A percentile compares a stretch with the other conserved stretches of the same genome.
These are phyloP conservation scores for Megaceryle maxima DNA, from an alignment of 2,113 vertebrate species.

Conservation along the genomic window DNA sequence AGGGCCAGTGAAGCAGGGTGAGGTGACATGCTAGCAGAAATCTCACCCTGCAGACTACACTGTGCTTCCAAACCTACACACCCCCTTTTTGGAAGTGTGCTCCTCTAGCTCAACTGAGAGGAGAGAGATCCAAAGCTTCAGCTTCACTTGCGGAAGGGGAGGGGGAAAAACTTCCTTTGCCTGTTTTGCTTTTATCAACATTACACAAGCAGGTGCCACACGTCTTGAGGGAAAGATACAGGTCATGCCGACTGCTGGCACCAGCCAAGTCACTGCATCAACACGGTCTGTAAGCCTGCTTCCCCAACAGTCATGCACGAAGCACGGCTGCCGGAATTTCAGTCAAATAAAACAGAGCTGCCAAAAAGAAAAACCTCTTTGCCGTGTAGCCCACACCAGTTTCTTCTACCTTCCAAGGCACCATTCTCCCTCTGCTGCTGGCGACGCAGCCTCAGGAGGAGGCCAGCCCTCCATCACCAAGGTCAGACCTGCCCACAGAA, in stretches of 20 bases:
- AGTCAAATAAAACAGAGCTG: background rate
- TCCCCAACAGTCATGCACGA: fast-evolving
- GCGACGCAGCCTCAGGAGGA: background rate
- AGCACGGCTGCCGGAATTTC: background rate
- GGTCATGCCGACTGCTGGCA: background rate
- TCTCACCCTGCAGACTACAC: background rate
- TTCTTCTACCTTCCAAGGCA: background rate
- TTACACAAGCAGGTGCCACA: background rate
- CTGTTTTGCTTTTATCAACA: background rate
- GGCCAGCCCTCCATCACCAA: background rate
- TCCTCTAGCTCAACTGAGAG: background rate
- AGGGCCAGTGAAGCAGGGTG: background rate
- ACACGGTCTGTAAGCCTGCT: background rate
- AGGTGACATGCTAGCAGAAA: background rate
- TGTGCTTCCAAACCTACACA: background rate
- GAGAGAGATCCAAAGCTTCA: background rate
- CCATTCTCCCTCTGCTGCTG: background rate
- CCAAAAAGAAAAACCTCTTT: background rate
- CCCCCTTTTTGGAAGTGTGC: background rate
- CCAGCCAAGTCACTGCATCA: background rate
- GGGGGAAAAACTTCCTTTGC: background rate
- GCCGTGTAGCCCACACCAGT: background rate
- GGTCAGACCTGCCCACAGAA: background rate
- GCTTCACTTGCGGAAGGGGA: background rate
- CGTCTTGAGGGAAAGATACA: background rate